Conservation (phyloP, 35 echinoderm and acorn worm genomes). For the Acanthaster planci region DNA sequence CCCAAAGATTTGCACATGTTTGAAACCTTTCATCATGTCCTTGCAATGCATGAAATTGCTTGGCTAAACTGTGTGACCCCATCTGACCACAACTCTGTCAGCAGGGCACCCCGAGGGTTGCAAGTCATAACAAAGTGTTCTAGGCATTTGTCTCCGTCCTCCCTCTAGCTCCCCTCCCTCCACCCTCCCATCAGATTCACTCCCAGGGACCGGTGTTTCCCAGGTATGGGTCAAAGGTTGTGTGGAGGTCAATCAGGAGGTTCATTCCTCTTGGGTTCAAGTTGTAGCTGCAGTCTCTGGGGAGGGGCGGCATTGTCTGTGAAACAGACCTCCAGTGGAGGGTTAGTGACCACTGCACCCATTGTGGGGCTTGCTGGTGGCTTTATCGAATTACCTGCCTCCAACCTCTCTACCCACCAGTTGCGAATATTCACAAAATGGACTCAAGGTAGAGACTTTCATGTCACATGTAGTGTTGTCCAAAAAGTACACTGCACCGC, state of each 20-base stretch:
- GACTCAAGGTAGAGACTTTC: too few species aligned
- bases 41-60: not conserved
- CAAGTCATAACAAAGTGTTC: not conserved
- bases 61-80: not conserved
- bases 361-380: too few species aligned
- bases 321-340: too few species aligned
- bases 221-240: not conserved
- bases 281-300: not conserved
- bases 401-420: too few species aligned
- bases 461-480: too few species aligned
- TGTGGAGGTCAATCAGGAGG: not conserved
- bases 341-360: too few species aligned
- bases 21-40: not conserved
- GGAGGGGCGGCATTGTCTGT: too few species aligned
- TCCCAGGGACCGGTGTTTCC: not conserved
- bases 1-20: not conserved
- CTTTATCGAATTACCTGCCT: too few species aligned
- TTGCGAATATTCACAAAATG: too few species aligned
- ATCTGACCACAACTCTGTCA: not conserved
- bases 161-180: not conserved
- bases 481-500: too few species aligned
- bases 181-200: not conserved
- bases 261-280: not conserved
- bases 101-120: not conserved
- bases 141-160: not conserved